Evolutionary conservation across 2,797 vertebrate genomes (phyloP), one percentile per base, ranked within the genome.

Genomic region (Odontamblyopus rebecca): DNA sequence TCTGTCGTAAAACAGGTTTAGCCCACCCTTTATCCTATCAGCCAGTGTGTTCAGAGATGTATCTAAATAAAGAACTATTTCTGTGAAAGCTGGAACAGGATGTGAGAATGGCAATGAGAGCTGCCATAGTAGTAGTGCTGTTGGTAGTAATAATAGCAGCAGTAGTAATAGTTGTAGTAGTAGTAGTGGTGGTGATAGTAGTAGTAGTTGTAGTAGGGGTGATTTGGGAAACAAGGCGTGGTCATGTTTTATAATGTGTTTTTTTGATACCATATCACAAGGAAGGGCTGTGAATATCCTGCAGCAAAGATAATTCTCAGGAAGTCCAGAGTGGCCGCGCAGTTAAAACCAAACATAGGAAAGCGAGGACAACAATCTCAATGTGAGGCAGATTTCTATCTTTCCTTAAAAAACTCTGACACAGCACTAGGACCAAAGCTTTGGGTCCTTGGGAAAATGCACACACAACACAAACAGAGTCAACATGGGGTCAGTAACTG

Each of bases 361-460:
- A 85, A 82, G 73, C 78, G 74, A 79, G 50, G 76, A 76, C 77
- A 81, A 82, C 77, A 85, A 92, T 93, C 89, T 93, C 81, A 89
- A 93, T 93, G 88, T 88, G 85, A 87, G 85, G 80, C 85, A 91
- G 89, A 93, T 93, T 87, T 85, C 82, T 84, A 89, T 91, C 87
- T 85, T 48, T 53, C 59, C 69, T 76, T 69, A 75, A 81, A 89
- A 90, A 91, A 68, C 76, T 82, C 84, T 87, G 87, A 90, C 86
- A 87, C 84, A 88, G 89, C 87, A 86, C 70, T 82, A 83, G 68
- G 70, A 72, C 64, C 78, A 71, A 70, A 59, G 74, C 68, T 67
- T 18, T 4, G 60, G 54, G 68, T 70, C 82, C 76, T 69, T 78
- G 81, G 85, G 82, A 86, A 89, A 89, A 83, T 64, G 82, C 74